Evolutionary conservation across 2,113 vertebrate species (phyloP).

Genomic region (Cebus imitator): DNA sequence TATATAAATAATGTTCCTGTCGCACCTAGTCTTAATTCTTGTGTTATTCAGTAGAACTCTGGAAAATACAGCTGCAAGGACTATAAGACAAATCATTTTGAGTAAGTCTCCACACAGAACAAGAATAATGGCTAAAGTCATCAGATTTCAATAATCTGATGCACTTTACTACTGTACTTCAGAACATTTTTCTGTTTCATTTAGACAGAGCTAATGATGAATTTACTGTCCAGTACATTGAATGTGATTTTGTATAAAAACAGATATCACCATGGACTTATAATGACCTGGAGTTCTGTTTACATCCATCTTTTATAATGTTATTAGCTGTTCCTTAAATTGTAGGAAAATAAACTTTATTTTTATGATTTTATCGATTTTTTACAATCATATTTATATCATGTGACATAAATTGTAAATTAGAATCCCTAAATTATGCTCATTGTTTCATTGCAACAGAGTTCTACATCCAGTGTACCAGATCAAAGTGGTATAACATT

Average conservation of each 20-base stretch:
- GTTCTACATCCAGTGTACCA: neutral
- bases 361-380: neutral
- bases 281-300: neutral
- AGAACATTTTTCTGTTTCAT: neutral
- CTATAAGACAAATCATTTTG: neutral
- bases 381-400: neutral
- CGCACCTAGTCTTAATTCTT: neutral
- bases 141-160: neutral
- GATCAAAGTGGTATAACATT: slow-evolving; percentile 31
- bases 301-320: neutral
- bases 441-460: neutral
- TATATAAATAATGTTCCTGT: neutral
- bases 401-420: neutral
- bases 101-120: neutral
- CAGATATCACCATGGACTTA: neutral
- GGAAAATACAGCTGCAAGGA: neutral
- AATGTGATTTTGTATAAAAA: neutral
- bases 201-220: neutral
- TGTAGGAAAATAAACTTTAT: neutral
- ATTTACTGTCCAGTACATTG: neutral
- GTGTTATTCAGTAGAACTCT: neutral
- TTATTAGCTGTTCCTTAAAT: neutral
- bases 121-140: neutral
- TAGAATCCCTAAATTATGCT: neutral
- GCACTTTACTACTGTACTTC: neutral